phyloP scores from a whole-genome alignment of 2,888 invertebrate genomes.

The Tachystola acroxantha region DNA sequence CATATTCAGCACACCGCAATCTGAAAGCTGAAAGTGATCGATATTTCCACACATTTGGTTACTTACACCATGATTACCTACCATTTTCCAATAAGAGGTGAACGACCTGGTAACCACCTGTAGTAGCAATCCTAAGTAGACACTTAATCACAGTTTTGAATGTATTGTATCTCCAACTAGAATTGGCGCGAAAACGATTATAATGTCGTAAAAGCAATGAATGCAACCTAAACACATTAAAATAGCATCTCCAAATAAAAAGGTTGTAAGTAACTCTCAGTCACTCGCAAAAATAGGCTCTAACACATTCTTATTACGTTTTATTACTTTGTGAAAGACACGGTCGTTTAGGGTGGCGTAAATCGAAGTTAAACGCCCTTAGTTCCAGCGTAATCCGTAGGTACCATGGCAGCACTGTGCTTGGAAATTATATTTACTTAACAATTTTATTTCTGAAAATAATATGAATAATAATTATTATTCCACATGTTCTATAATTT shows the following conservation, averaged over 20 bases:
- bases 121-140: not conserved
- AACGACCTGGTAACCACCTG: not conserved
- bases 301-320: conserved; percentile 39
- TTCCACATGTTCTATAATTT: too few relatives aligned
- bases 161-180: conserved; percentile 25
- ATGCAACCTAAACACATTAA: conserved; percentile 37
- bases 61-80: too few relatives aligned
- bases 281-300: conserved; percentile 36
- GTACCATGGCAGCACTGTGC: conserved; percentile 42
- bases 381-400: conserved; percentile 47
- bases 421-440: not conserved
- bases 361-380: conserved; percentile 25
- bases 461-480: not conserved
- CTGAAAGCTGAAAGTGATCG: too few relatives aligned
- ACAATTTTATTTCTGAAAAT: too few relatives aligned
- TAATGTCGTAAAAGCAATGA: conserved; percentile 37
- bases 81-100: too few relatives aligned
- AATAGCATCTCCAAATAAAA: conserved; percentile 19
- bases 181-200: conserved; percentile 42
- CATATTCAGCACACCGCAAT: too few relatives aligned
- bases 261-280: conserved; percentile 30
- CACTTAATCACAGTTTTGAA: conserved; percentile 8
- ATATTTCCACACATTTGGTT: too few relatives aligned
- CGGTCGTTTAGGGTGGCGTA: conserved; percentile 26
- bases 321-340: conserved; percentile 37